These are phyloP conservation scores for Palythoa grandis DNA, from an alignment of 92 coral and sea anemone genomes.

Conservation along the genomic window DNA sequence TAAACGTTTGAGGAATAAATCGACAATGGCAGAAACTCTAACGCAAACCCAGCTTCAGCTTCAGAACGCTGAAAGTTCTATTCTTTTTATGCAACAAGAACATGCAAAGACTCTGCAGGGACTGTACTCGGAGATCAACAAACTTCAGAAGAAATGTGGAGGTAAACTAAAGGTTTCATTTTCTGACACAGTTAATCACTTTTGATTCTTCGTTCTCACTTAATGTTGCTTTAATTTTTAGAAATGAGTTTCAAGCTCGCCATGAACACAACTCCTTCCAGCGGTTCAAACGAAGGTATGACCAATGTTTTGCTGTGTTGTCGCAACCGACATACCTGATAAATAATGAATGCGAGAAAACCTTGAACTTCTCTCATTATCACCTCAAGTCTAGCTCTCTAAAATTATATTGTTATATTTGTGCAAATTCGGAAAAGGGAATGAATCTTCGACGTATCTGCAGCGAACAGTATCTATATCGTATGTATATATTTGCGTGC, in stretches of 20 bases:
- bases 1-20: constrained; percentile 5
- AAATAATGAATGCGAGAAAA: constrained; percentile 29
- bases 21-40: constrained; percentile 75
- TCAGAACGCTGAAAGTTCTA: constrained; percentile 96
- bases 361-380: constrained; percentile 34
- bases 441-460: not conserved
- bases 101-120: constrained; percentile 98
- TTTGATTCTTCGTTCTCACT: not conserved
- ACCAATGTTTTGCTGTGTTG: constrained; percentile 13
- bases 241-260: constrained; percentile 95
- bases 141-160: constrained; percentile 99
- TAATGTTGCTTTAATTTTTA: constrained; percentile 33
- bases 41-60: constrained; percentile 87
- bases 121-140: constrained; percentile 92
- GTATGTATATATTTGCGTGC: no score
- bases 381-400: not conserved
- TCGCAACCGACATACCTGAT: constrained; percentile 35
- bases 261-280: constrained; percentile 84
- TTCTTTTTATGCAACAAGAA: constrained; percentile 96
- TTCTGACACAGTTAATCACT: not conserved
- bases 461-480: no score
- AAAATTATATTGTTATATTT: not conserved
- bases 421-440: not conserved
- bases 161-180: constrained; percentile 54
- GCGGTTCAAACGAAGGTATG: constrained; percentile 76